Base-by-base conservation (phyloP, 2,888 invertebrate genomes). In the Iselma pallidipennis region DNA sequence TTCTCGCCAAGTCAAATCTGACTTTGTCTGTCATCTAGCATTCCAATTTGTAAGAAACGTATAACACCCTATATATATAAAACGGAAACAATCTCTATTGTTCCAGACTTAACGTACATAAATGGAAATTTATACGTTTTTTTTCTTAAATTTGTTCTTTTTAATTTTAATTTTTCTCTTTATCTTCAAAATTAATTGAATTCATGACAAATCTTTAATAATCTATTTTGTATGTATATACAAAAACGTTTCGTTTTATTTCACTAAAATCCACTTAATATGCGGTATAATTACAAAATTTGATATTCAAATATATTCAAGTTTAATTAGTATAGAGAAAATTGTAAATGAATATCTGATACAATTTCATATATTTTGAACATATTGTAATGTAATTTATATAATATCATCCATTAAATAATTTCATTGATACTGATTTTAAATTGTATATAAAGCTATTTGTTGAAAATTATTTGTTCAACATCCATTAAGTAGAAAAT, bases 11-110 rank as follows among this genome's bases (percentile, higher is more conserved):
- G 25, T 21, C 50, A 50, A 55, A 59, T 59, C 55, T 59, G 25
- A 33, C 45, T 55, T 49, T n/a, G 51, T 49, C 33, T 61, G 49
- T 54, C 48, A 52, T 48, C 21, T 29, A 25, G 19, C 23, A n/a
- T 48, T 60, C 37, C 55, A 61, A 56, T 56, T 60, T 56, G 51
- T 57, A 56, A 51, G 23, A 31, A 57, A 51, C 14, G n/a, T 29
- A 55, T 37, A 61, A 53, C 61, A 54, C 33, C 42, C 52, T 53
- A 57, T 61, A 61, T 53, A 61, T n/a, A 53, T 49, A 55, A 61
- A 61, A 57, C 53, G 60, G 52, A n/a, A n/a, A 52, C 60, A 60
- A 56, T 56, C 48, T 60, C 55, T 55, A 28, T 19, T 48, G 29
- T 26, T 51, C 54, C 52, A 49, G 45, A 45, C 57, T 57, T 53